These are phyloP conservation scores for Drosophila subobscura DNA, from an alignment of 1,140 invertebrate species.

Conservation along the genomic window DNA sequence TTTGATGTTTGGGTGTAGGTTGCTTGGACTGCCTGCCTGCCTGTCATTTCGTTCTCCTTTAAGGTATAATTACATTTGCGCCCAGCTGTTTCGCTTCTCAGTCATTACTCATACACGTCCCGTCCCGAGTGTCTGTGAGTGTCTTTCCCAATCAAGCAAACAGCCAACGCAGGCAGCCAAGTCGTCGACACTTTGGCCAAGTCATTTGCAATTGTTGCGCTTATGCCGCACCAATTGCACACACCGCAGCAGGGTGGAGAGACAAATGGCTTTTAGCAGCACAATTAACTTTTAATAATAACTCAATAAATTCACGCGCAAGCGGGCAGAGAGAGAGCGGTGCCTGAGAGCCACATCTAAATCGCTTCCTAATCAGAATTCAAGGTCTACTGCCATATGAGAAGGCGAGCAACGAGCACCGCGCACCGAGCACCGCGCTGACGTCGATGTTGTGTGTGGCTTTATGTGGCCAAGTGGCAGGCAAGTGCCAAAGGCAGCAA, in stretches of 20 bases:
- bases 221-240: slow-evolving; percentile 69
- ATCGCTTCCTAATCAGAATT: slow-evolving; percentile 82
- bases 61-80: slow-evolving; percentile 66
- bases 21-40: not conserved
- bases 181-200: slow-evolving; percentile 66
- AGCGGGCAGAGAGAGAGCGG: slow-evolving; percentile 21
- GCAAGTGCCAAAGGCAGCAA: slow-evolving; percentile 67
- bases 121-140: slow-evolving; percentile 16
- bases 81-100: slow-evolving; percentile 64
- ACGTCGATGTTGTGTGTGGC: slow-evolving; percentile 48
- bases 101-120: slow-evolving; percentile 74
- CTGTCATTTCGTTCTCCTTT: slow-evolving; percentile 50
- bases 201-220: slow-evolving; percentile 67
- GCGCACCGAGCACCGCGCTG: slow-evolving; percentile 15
- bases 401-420: slow-evolving; percentile 67
- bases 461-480: slow-evolving; percentile 31
- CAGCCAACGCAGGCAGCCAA: slow-evolving; percentile 39
- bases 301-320: slow-evolving; percentile 56
- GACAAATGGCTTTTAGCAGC: slow-evolving; percentile 65
- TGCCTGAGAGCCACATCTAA: slow-evolving; percentile 74
- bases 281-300: slow-evolving; percentile 77
- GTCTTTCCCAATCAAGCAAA: slow-evolving; percentile 47
- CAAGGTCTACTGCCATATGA: slow-evolving; percentile 75
- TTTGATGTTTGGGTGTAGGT: slow-evolving; percentile 7
- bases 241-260: not conserved